These are phyloP conservation scores for Caenorhabditis virilis DNA, from an alignment of 2,888 invertebrate genomes.

Conservation along the genomic window DNA sequence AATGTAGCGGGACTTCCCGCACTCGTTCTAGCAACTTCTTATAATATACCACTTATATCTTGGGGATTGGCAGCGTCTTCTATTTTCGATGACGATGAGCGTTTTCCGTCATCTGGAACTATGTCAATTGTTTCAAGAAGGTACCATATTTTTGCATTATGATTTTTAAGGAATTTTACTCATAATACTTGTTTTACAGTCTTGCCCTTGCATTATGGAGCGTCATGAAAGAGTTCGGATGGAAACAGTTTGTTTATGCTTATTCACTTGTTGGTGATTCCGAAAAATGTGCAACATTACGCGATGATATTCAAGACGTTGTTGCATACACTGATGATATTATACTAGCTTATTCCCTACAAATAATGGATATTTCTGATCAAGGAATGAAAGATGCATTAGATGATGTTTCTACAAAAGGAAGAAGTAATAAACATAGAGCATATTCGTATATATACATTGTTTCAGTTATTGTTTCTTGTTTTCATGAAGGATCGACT, in stretches of 20 bases:
- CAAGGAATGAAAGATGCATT: constrained; percentile 25
- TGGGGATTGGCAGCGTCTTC: constrained; percentile 41
- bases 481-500: constrained; percentile 40
- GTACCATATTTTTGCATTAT: not conserved
- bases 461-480: constrained; percentile 35
- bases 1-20: constrained; percentile 49
- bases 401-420: constrained; percentile 18
- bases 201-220: constrained; percentile 47
- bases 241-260: constrained; percentile 51
- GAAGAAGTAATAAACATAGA: constrained; percentile 30
- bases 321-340: constrained; percentile 23
- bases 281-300: constrained; percentile 46
- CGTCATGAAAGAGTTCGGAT: constrained; percentile 40
- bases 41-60: constrained; percentile 37
- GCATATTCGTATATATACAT: constrained; percentile 29
- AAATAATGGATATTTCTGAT: constrained; percentile 21
- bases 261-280: constrained; percentile 46
- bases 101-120: constrained; percentile 40
- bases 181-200: constrained; percentile 9
- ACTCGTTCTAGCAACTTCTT: constrained; percentile 37
- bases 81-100: constrained; percentile 20
- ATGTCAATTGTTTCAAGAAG: constrained; percentile 33
- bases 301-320: constrained; percentile 45
- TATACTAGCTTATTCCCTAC: constrained; percentile 17
- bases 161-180: not conserved